Conservation (phyloP, 2,888 invertebrate species). For the Rhagonycha fulva region DNA sequence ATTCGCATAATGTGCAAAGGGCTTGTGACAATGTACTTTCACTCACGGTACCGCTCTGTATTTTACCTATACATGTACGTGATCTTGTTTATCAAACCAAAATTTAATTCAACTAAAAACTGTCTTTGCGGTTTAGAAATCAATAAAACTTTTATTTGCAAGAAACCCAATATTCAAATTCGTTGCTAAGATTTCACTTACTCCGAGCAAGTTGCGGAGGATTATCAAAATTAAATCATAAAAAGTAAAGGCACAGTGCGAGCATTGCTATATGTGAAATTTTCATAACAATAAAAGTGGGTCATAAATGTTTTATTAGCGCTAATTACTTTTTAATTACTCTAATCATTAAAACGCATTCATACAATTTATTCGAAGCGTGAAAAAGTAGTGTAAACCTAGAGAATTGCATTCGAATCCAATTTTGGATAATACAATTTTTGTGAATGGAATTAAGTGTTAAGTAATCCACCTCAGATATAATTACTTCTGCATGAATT, state of each 20-base stretch:
- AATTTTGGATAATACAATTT: not conserved
- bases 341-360: not conserved
- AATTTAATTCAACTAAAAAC: constrained; percentile 4
- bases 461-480: too few relatives aligned
- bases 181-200: not conserved
- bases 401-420: not conserved
- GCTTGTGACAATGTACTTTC: constrained; percentile 8
- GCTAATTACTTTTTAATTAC: not conserved
- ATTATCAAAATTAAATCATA: not conserved
- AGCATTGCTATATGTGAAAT: not conserved
- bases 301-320: not conserved
- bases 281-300: not conserved
- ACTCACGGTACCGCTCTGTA: constrained; percentile 12
- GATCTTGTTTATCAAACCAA: constrained; percentile 9
- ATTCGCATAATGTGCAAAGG: constrained; percentile 17
- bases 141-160: not conserved
- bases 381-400: not conserved
- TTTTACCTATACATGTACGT: constrained; percentile 6
- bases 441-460: too few relatives aligned
- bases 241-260: not conserved
- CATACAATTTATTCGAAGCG: not conserved
- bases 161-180: not conserved
- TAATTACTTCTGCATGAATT: too few relatives aligned
- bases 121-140: constrained; percentile 6
- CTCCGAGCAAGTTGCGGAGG: not conserved